phyloP scores from a whole-genome alignment of 2,113 vertebrate genomes.

The Gymnarchus niloticus region DNA sequence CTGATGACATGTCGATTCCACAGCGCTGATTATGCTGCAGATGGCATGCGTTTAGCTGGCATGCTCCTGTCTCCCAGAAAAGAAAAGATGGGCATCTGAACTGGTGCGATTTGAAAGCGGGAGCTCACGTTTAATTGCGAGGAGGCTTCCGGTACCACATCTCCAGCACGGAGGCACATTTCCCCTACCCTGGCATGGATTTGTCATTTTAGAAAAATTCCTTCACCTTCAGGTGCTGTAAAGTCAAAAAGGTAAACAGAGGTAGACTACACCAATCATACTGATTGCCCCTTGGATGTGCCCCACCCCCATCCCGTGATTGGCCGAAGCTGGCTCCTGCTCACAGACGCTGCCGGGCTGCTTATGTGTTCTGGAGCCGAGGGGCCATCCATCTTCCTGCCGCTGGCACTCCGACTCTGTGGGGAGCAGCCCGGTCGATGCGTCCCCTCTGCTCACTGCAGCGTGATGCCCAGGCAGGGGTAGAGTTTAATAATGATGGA shows the following conservation, averaged over 20 bases:
- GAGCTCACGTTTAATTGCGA: not conserved
- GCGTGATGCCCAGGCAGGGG: not conserved
- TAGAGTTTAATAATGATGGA: not conserved
- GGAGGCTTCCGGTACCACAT: not conserved
- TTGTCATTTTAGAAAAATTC: not conserved
- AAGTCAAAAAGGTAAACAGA: conserved; percentile 12
- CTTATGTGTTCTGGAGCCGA: not conserved
- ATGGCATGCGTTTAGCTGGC: too few species aligned
- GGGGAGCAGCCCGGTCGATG: not conserved
- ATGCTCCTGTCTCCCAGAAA: not conserved
- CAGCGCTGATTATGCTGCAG: too few species aligned
- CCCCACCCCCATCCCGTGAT: not conserved
- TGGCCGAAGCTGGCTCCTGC: not conserved
- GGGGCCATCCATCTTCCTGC: conserved; percentile 2
- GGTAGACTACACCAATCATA: conserved; percentile 7
- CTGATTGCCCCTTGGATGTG: not conserved
- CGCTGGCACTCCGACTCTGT: not conserved
- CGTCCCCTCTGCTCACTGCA: not conserved
- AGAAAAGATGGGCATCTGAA: not conserved
- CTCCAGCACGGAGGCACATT: not conserved
- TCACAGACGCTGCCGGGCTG: not conserved
- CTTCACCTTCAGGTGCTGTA: not conserved
- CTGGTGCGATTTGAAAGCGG: not conserved
- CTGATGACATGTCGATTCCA: too few species aligned
- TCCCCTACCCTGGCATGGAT: not conserved